Evolutionary conservation across 1,140 invertebrate species (phyloP).

Genomic region (Drosophila kurseongensis): DNA sequence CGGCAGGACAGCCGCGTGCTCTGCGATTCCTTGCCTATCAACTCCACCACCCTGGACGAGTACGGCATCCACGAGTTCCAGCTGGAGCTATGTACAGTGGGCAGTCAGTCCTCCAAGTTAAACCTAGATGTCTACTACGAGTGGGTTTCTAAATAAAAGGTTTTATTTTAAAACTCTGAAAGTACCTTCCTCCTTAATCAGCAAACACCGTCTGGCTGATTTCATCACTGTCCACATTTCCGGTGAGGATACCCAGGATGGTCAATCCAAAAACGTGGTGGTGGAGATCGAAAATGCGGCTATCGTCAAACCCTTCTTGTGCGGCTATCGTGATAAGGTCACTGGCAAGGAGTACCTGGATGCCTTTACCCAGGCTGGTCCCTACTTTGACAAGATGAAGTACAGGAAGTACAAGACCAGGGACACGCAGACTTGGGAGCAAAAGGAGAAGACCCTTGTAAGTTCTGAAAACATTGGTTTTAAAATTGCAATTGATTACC

Average conservation of each 20-base stretch:
- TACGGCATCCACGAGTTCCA: conserved; percentile 77
- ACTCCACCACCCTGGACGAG: conserved; percentile 61
- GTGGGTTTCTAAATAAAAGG: conserved; percentile 26
- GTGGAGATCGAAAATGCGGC: conserved; percentile 85
- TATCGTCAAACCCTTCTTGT: conserved; percentile 86
- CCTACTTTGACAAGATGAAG: conserved; percentile 79
- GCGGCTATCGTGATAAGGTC: conserved; percentile 86
- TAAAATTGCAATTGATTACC: neutral
- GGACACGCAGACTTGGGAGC: conserved; percentile 79
- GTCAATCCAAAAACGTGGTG: conserved; percentile 84
- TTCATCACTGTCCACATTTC: conserved; percentile 85
- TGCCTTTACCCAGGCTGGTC: conserved; percentile 87
- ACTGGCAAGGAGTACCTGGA: conserved; percentile 86
- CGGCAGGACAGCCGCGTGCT: conserved; percentile 49
- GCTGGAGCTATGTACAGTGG: conserved; percentile 29
- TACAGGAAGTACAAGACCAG: conserved; percentile 66
- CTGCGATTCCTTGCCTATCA: conserved; percentile 50
- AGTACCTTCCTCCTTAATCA: conserved; percentile 1
- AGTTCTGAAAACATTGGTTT: neutral
- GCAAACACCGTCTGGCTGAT: conserved; percentile 84
- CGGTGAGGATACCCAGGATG: conserved; percentile 76
- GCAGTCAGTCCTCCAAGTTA: conserved; percentile 29
- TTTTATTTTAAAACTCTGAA: neutral
- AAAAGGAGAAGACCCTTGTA: conserved; percentile 70
- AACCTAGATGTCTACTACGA: conserved; percentile 77